phyloP scores from a whole-genome alignment of 2,797 vertebrate species.

The Coregonus ussuriensis region DNA sequence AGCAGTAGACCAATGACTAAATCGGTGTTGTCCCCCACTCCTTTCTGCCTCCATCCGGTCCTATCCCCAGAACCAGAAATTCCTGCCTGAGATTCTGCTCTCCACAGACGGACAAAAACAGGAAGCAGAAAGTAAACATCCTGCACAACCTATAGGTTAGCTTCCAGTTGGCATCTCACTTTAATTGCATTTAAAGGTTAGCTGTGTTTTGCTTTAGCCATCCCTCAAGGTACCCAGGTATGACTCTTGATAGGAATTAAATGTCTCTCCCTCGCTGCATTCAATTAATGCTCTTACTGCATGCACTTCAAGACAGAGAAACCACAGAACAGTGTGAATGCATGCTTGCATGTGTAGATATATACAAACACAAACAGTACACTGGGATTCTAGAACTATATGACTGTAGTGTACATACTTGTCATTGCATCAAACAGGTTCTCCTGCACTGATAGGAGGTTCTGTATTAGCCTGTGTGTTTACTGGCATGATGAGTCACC shows the following conservation, averaged over 20 bases:
- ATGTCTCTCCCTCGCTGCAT: not conserved
- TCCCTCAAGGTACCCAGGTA: constrained; percentile 8
- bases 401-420: not conserved
- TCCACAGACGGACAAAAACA: not conserved
- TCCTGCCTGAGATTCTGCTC: not conserved
- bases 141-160: no score
- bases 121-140: not conserved
- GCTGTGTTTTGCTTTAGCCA: constrained; percentile 10
- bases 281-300: not conserved
- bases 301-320: not conserved
- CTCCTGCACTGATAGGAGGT: not conserved
- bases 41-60: constrained; percentile 1
- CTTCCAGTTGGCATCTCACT: not conserved
- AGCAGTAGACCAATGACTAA: constrained; percentile 19
- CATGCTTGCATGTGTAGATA: not conserved
- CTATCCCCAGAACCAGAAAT: not conserved
- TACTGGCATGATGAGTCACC: constrained; percentile 2
- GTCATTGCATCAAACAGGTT: not conserved
- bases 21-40: constrained; percentile 4
- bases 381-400: not conserved
- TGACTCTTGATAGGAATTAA: constrained; percentile 15
- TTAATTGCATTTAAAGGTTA: constrained; percentile 30
- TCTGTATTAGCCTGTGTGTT: not conserved
- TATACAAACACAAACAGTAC: not conserved
- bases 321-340: not conserved